These are phyloP conservation scores for Medauroidea extradentata DNA, from an alignment of 1,140 invertebrate genomes.

Conservation along the genomic window DNA sequence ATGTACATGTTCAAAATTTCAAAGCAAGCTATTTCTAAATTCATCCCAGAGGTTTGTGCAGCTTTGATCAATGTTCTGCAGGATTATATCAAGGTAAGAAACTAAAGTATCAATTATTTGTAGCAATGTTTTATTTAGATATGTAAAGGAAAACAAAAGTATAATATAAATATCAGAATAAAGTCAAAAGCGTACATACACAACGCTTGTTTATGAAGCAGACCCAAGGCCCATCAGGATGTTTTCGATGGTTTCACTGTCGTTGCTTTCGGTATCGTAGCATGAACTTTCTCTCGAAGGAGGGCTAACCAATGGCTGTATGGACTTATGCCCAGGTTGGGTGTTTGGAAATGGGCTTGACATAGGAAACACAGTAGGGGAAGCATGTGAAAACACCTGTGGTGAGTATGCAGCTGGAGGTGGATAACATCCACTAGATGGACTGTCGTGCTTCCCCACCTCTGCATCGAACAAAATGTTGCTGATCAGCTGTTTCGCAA, in stretches of 20 bases:
- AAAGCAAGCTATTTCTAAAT: constrained; percentile 29
- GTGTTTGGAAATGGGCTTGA: not conserved
- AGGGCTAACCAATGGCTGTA: not conserved
- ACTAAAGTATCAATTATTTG: not conserved
- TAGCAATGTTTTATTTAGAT: not conserved
- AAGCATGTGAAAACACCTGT: not conserved
- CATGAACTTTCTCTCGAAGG: too few species aligned
- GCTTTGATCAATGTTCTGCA: constrained; percentile 25
- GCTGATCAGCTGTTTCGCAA: constrained; percentile 1
- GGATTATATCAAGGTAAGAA: constrained; percentile 26
- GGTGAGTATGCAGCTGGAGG: not conserved
- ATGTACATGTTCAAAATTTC: constrained; percentile 33
- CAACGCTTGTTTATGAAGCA: too few species aligned
- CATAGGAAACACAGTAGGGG: not conserved
- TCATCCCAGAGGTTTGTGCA: constrained; percentile 29
- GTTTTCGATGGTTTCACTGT: too few species aligned
- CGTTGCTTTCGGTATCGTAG: too few species aligned
- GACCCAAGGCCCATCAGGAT: too few species aligned
- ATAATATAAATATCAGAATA: too few species aligned
- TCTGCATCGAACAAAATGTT: constrained; percentile 1
- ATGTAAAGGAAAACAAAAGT: not conserved
- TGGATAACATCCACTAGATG: not conserved
- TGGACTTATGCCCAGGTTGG: not conserved
- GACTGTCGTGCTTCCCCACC: constrained; percentile 3
- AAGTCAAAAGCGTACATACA: too few species aligned